Base-by-base conservation (phyloP, 30 jellyfish, hydroid and myxozoan species). In the Hydractinia echinata region DNA sequence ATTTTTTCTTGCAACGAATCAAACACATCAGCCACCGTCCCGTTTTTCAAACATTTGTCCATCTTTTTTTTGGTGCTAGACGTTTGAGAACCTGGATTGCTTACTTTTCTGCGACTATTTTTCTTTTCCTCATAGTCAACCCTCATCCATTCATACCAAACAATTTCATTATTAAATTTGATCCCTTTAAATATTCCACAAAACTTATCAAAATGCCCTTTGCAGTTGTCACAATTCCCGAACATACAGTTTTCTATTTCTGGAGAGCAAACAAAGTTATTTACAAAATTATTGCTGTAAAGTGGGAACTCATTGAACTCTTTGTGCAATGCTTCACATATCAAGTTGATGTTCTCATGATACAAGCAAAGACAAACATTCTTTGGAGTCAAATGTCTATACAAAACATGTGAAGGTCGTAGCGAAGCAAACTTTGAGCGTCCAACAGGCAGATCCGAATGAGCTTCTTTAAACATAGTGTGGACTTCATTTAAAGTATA, bases 11-110 rank as follows among this genome's bases (percentile, higher is more conserved):
- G 4, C 6, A 79, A 73, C 9, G 55, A 14, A 6, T 69, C 55
- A 85, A n/a, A 5, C 7, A 81, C 94, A 13, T 61, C 89, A 62
- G 91, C 93, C 15, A 85, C 85, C 6, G 91, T 79, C 56, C 95
- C 85, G 79, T 10, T n/a, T 72, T 18, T 56, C 10, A 56, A 56
- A n/a, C 68, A 56, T n/a, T 56, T 56, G 68, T 56, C 68, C 10
- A 56, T 10, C n/a, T 56, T 56, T 56, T 56, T 56, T n/a, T 56
- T 56, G n/a, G n/a, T 56, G 68, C 13, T 56, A n/a, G 68, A 56
- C 10, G 10, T 56, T 9, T 56, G 68, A 56, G 68, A 56, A n/a
- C 68, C n/a, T 56, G 68, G 68, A 10, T 39, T 16, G 7, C 66
- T 66, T 52, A 14, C 86, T 30, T 67, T 51, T 81, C 60, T 81